Base-by-base conservation (phyloP, 2,113 vertebrate species). In the Ammodytes dubius region DNA sequence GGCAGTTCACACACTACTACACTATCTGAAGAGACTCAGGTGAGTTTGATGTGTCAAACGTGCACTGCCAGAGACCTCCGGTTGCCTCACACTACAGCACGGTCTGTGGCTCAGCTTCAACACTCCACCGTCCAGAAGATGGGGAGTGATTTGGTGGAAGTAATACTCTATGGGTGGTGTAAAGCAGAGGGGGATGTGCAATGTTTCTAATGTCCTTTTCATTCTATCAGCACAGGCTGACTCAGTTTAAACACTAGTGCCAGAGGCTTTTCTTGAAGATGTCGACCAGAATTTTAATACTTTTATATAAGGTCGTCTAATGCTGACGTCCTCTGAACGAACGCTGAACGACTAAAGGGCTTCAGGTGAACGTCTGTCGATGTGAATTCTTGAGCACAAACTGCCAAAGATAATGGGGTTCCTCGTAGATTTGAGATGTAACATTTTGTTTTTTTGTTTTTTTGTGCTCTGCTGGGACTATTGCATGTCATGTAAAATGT, bases 1-100 rank as follows among this genome's bases (percentile, higher is more conserved):
- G 98, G 98, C 95, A 95, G 77, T 99, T 99, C 77, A 96, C 96
- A 74, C 94, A 93, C 12, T 97, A 98, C 94, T 91, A 95, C 5
- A 58, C 91, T 0, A 66, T 85, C 68, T 96, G 92, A 97, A 2
- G 61, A 77, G 79, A 39, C 5, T 54, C 7, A 50, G 59, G 11
- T 6, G 50, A 59, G 12, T n/a, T 74, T 42, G 4, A 15, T 7
- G 46, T 52, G 65, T 64, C 4, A 3, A 59, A 63, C 19, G 1
- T 59, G n/a, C 74, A 82, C 78, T 50, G 40, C 27, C 1, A 35
- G 35, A 77, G 54, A 52, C 42, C 10, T 49, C 39, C 43, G 64
- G 47, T 61, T 63, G 64, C 59, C 35, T 70, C 52, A 39, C 45
- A 13, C 43, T 13, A 17, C 66, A 50, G 58, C n/a, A 10, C 13